Conservation (phyloP, 2,113 vertebrate genomes). For the Morone saxatilis region DNA sequence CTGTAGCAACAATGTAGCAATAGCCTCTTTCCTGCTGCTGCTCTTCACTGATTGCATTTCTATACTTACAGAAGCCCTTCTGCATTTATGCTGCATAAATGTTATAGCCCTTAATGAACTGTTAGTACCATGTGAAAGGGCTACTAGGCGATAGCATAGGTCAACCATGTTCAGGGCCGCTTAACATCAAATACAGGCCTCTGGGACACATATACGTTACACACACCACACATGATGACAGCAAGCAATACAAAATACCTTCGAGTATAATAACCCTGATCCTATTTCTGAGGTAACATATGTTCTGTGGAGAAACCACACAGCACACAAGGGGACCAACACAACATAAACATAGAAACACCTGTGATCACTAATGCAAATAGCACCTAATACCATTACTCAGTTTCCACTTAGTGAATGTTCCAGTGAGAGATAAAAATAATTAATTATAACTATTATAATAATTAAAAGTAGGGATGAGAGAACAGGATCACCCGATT, state of each 20-base stretch:
- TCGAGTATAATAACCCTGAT: slow-evolving; percentile 66
- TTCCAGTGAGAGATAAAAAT: slow-evolving; percentile 23
- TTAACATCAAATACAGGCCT: slow-evolving; percentile 43
- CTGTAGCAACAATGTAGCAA: not conserved
- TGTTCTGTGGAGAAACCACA: slow-evolving; percentile 45
- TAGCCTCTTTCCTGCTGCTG: not conserved
- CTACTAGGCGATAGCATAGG: slow-evolving; percentile 38
- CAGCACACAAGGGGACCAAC: slow-evolving; percentile 8
- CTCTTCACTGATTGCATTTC: slow-evolving; percentile 28
- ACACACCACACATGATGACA: slow-evolving; percentile 56
- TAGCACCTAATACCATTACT: slow-evolving; percentile 39
- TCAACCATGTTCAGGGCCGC: slow-evolving; percentile 51
- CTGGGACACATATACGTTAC: slow-evolving; percentile 51
- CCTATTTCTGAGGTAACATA: slow-evolving; percentile 67
- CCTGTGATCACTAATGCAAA: slow-evolving; percentile 53
- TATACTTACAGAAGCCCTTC: slow-evolving; percentile 10
- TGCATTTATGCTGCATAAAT: slow-evolving; percentile 30
- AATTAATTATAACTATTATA: slow-evolving; percentile 39
- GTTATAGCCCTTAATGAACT: slow-evolving; percentile 32
- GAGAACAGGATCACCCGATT: not conserved
- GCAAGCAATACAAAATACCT: slow-evolving; percentile 53
- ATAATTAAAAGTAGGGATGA: slow-evolving; percentile 1
- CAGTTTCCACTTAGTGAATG: slow-evolving; percentile 43
- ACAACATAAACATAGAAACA: slow-evolving; percentile 43
- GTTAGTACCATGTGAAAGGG: slow-evolving; percentile 46